Evolutionary conservation across 2,113 vertebrate species (phyloP).

Genomic region (Diadophis punctatus): DNA sequence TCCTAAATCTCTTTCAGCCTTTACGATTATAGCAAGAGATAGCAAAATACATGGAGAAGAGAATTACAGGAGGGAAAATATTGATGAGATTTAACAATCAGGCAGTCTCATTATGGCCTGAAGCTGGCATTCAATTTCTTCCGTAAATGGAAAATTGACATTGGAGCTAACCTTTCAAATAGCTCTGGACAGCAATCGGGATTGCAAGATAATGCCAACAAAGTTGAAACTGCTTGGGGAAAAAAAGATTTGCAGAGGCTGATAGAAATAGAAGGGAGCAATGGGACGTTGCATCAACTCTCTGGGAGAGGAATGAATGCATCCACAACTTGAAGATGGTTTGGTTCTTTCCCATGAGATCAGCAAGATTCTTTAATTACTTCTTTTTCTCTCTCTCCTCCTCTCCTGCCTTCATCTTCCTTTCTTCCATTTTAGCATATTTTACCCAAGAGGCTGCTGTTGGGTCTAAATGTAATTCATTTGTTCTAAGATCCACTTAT

Average conservation of each 20-base stretch:
- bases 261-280: not conserved
- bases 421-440: rapidly evolving
- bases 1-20: not conserved
- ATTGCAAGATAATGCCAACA: not conserved
- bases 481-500: not conserved
- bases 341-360: rapidly evolving
- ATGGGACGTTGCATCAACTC: rapidly evolving
- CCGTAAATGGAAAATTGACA: not conserved
- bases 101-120: not conserved
- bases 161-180: not conserved
- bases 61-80: not conserved
- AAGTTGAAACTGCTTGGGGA: not conserved
- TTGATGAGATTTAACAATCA: not conserved
- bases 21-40: conserved; percentile 5
- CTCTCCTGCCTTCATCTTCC: not conserved
- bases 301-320: not conserved
- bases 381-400: not conserved
- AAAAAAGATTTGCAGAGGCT: rapidly evolving
- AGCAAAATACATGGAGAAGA: not conserved
- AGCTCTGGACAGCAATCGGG: not conserved
- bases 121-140: not conserved
- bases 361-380: not conserved
- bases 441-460: not conserved
- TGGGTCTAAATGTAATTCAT: not conserved
- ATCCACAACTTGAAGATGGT: not conserved